These are phyloP conservation scores for Pristionchus mayeri DNA, from an alignment of 2,888 invertebrate species.

Conservation along the genomic window DNA sequence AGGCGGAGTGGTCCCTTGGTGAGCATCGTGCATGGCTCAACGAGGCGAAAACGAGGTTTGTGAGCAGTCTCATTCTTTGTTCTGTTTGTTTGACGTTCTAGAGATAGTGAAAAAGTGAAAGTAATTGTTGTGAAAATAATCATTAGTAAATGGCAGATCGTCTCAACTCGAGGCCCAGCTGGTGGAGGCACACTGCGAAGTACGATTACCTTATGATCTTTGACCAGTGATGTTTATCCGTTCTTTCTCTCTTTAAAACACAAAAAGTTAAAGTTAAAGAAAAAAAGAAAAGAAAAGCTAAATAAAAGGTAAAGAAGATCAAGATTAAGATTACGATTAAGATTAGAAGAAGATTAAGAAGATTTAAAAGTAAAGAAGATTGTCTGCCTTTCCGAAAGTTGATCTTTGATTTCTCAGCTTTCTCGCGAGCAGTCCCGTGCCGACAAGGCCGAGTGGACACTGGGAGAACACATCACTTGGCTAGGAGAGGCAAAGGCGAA, in stretches of 20 bases:
- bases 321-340: too few relatives aligned
- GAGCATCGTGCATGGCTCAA: slow-evolving; percentile 33
- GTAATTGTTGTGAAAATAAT: too few relatives aligned
- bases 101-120: not conserved
- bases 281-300: too few relatives aligned
- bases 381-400: too few relatives aligned
- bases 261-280: too few relatives aligned
- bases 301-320: too few relatives aligned
- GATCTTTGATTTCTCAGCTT: slow-evolving; percentile 27
- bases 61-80: not conserved
- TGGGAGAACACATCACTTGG: slow-evolving; percentile 26
- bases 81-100: not conserved
- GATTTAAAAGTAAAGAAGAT: too few relatives aligned
- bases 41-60: not conserved
- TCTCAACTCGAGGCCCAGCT: not conserved
- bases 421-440: not conserved
- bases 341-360: too few relatives aligned
- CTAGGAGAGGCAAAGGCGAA: not conserved
- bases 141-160: not conserved
- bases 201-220: not conserved
- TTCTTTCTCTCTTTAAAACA: too few relatives aligned
- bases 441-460: slow-evolving; percentile 40
- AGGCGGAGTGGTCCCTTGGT: slow-evolving; percentile 41
- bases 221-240: not conserved
- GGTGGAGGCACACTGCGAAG: not conserved